phyloP scores from a whole-genome alignment of 2,113 vertebrate genomes.

The Himantopus leucocephalus region DNA sequence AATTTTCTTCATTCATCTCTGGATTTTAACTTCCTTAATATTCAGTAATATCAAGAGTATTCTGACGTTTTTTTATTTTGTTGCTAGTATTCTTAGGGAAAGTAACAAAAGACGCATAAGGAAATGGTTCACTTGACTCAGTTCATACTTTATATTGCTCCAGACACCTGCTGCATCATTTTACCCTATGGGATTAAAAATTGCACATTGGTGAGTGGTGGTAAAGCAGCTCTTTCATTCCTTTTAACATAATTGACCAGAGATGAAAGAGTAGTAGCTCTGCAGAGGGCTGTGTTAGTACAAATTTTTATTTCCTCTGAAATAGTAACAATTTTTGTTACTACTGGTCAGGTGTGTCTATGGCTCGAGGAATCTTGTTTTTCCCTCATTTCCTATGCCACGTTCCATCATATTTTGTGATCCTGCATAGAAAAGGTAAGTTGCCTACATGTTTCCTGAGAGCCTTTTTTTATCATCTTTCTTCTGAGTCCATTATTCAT shows the following conservation, averaged over 20 bases:
- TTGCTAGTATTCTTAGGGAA: neutral
- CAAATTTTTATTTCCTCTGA: neutral
- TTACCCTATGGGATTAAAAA: neutral
- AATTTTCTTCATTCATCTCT: neutral
- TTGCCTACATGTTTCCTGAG: neutral
- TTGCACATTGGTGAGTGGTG: neutral
- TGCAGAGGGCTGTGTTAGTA: neutral
- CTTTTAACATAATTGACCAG: neutral
- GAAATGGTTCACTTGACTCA: neutral
- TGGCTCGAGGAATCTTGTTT: neutral
- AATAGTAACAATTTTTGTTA: neutral
- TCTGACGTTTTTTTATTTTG: neutral
- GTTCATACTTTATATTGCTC: neutral
- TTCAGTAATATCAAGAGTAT: neutral
- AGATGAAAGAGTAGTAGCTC: neutral
- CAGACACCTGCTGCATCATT: neutral
- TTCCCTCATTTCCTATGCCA: neutral
- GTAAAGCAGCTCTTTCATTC: neutral
- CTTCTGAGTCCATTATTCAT: neutral
- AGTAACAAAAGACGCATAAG: neutral
- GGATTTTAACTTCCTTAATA: neutral
- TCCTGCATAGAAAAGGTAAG: neutral
- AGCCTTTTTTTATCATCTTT: neutral
- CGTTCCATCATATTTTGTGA: neutral
- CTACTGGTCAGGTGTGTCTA: neutral